Conservation (phyloP, 2,113 vertebrate genomes). For the Grus americana region DNA sequence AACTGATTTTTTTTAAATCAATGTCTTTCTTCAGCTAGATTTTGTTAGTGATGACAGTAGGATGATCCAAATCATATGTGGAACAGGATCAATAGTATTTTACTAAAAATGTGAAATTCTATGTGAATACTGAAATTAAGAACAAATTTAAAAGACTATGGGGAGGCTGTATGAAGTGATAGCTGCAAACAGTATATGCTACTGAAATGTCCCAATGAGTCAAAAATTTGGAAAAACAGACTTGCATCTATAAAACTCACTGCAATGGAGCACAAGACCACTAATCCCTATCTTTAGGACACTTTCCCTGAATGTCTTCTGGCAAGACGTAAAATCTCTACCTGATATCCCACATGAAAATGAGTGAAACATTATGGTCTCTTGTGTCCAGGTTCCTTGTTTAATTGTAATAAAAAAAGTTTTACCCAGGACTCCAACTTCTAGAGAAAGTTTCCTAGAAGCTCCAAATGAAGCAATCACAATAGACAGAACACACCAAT, state of each 20-base stretch:
- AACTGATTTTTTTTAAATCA: background rate
- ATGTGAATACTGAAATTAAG: background rate
- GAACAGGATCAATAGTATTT: background rate
- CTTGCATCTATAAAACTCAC: background rate
- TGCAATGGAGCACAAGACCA: background rate
- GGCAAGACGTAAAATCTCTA: background rate
- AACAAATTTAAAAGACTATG: background rate
- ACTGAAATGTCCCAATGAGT: background rate
- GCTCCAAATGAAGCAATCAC: background rate
- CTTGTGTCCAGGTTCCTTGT: background rate
- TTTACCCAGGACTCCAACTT: background rate
- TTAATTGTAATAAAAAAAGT: background rate
- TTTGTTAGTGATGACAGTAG: background rate
- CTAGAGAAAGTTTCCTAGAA: background rate
- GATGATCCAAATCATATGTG: background rate
- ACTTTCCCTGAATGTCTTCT: background rate
- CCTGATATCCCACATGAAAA: background rate
- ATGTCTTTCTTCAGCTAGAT: background rate
- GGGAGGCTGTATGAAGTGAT: background rate
- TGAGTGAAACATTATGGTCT: background rate
- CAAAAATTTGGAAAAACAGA: background rate
- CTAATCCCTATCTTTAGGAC: background rate
- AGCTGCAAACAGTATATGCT: background rate
- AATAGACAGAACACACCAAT: background rate
- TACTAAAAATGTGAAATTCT: background rate